Base-by-base conservation (phyloP, 2,113 vertebrate species). In the Piaya cayana region DNA sequence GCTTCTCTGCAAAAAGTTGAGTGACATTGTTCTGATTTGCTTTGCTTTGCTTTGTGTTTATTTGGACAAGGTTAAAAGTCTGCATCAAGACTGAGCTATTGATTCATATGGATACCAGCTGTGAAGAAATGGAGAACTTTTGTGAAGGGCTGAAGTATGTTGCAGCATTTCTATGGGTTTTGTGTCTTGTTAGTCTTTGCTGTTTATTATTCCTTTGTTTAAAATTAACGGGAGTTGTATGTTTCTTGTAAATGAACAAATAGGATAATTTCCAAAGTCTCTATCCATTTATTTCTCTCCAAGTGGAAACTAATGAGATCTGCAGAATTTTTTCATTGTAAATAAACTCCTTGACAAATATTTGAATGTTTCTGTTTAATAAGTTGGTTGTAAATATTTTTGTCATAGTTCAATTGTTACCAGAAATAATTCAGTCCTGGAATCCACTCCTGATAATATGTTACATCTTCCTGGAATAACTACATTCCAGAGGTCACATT, bases 401-500 rank as follows among this genome's bases (percentile, higher is more conserved):
- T 89, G 47, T 78, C 60, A 16, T 93, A 11, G 1, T 86, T 95
- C 69, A 88, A 36, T 90, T 94, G 80, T 95, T 92, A 91, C 92
- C 88, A 97, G 92, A 94, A 96, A 96, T 95, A 97, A 76, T 60
- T 87, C 52, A 42, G 71, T 53, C 67, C 52, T 91, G 92, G 91
- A 96, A 96, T 96, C 92, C 75, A 53, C 49, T 94, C 55, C 74
- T 63, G 23, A 72, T 88, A 91, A 88, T 94, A 95, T 17, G 72
- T 95, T 93, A 72, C 88, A 94, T 96, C 94, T 96, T 95, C 85
- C 76, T 95, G 95, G 75, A 96, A 90, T 64, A 78, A 82, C 78
- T 91, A 20, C 84, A 91, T 95, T 96, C 93, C 94, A 88, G 91
- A 93, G 91, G 94, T 96, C 96, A 76, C 94, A 95, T 96, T 96